These are phyloP conservation scores for Falcunculus frontatus DNA, from an alignment of 2,113 vertebrate genomes.

Conservation along the genomic window DNA sequence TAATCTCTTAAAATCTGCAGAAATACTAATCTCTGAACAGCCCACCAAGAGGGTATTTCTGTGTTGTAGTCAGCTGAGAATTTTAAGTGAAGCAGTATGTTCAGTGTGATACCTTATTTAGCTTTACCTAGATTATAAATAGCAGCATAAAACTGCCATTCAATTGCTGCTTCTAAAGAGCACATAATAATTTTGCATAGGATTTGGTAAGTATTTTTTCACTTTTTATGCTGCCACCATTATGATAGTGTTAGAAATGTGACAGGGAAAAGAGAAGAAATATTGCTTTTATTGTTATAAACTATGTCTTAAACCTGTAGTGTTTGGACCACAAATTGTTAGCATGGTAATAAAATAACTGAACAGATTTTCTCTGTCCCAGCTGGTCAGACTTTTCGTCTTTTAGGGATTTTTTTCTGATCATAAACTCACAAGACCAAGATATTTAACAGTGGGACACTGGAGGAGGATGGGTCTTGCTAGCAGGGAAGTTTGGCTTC, in stretches of 20 bases:
- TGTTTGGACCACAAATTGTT: background rate
- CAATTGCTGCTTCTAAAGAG: background rate
- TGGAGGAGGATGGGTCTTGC: background rate
- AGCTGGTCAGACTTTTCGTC: background rate
- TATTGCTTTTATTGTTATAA: background rate
- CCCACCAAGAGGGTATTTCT: background rate
- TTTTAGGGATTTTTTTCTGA: background rate
- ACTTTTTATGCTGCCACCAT: background rate
- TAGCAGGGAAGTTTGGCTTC: background rate
- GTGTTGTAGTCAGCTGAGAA: background rate
- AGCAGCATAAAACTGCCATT: background rate
- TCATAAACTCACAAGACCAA: background rate
- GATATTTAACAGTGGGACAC: background rate
- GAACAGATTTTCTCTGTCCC: background rate
- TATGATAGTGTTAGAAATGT: background rate
- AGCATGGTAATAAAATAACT: background rate
- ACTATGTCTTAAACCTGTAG: background rate
- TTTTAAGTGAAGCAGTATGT: background rate
- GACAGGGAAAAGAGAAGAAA: background rate
- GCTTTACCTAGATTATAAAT: background rate
- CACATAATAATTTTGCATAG: background rate
- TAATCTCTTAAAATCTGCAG: background rate
- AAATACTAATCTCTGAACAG: background rate
- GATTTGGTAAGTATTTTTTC: background rate
- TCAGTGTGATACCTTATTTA: background rate